phyloP scores from a whole-genome alignment of 2,888 invertebrate species.

The Lasioglossum morio region DNA sequence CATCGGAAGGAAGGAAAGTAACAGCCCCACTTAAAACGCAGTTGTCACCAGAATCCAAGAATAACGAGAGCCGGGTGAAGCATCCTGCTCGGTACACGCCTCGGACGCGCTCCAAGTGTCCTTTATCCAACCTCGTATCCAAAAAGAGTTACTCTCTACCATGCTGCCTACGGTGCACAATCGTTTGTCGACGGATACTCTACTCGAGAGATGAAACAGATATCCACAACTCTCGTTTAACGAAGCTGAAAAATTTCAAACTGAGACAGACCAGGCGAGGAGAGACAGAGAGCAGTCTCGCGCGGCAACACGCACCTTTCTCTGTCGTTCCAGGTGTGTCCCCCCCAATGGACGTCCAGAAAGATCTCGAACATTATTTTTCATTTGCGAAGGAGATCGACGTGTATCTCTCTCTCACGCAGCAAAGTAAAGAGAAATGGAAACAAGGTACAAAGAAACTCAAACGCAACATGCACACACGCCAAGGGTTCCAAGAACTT shows the following conservation, averaged over 20 bases:
- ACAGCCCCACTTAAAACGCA: too few relatives aligned
- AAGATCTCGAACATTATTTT: background rate
- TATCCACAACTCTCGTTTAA: slow-evolving; percentile 2
- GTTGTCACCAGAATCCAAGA: too few relatives aligned
- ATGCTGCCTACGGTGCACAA: slow-evolving; percentile 43
- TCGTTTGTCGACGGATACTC: background rate
- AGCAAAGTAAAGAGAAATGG: slow-evolving; percentile 9
- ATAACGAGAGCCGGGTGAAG: background rate
- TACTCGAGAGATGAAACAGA: slow-evolving; percentile 10
- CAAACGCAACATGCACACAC: slow-evolving; percentile 53
- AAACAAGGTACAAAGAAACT: background rate
- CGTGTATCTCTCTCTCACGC: slow-evolving; percentile 20
- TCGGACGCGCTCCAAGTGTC: slow-evolving; percentile 34
- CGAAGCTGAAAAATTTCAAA: slow-evolving; percentile 7
- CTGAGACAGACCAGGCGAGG: slow-evolving; percentile 7
- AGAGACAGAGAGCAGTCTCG: slow-evolving; percentile 18
- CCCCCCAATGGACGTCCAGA: slow-evolving; percentile 8
- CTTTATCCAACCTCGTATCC: slow-evolving; percentile 3
- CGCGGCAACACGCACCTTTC: slow-evolving; percentile 42
- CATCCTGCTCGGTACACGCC: slow-evolving; percentile 15
- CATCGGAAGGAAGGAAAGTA: too few relatives aligned
- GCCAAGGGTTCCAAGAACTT: slow-evolving; percentile 42
- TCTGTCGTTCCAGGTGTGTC: slow-evolving; percentile 25
- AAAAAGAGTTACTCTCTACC: slow-evolving; percentile 28
- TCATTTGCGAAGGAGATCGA: background rate